Base-by-base conservation (phyloP, 2,113 vertebrate species). In the Cinclus mexicanus region DNA sequence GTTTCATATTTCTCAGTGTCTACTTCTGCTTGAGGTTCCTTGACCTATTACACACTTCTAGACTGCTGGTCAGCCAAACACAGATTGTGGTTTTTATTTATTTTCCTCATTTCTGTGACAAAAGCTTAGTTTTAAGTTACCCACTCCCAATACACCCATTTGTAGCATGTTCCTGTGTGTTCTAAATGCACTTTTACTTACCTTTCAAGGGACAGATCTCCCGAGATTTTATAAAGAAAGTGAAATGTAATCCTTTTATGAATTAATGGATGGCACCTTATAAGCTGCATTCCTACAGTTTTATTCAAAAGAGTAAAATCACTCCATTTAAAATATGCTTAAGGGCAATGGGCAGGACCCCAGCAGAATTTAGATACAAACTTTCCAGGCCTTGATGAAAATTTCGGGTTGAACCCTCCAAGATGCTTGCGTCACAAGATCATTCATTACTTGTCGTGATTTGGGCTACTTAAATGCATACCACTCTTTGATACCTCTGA, bases 131-230 rank as follows among this genome's bases (percentile, higher is more conserved):
- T 46, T 59, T 14, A 89, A 87, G 24, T 72, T 44, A 49, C 14
- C 10, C 39, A 14, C 11, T 72, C 18, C 28, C 0, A 0, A 25
- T 29, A 59, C 14, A 61, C 8, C 6, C 18, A 42, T 71, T 60
- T 75, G 35, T n/a, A 82, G n/a, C 22, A 17, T 7, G 5, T 15
- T 87, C 49, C 28, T 28, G 2, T 25, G 2, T 28, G 12, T 55
- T 63, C 22, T n/a, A 83, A 87, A 49, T 22, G 12, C 28, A 56
- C 2, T 56, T 53, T 33, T 49, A 29, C 16, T 52, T 39, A 2
- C 42, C 7, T 41, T 37, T 68, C 39, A 26, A 33, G 23, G 8
- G 20, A 37, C 4, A 16, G 24, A 20, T 75, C n/a, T 82, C 14
- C 8, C 6, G 2, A 44, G 13, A n/a, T 89, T 75, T 71, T 44